A percentile compares a stretch with the other conserved stretches of the same genome.
These are phyloP conservation scores for Bufotes viridis DNA, from an alignment of 2,797 vertebrate species.

Conservation along the genomic window DNA sequence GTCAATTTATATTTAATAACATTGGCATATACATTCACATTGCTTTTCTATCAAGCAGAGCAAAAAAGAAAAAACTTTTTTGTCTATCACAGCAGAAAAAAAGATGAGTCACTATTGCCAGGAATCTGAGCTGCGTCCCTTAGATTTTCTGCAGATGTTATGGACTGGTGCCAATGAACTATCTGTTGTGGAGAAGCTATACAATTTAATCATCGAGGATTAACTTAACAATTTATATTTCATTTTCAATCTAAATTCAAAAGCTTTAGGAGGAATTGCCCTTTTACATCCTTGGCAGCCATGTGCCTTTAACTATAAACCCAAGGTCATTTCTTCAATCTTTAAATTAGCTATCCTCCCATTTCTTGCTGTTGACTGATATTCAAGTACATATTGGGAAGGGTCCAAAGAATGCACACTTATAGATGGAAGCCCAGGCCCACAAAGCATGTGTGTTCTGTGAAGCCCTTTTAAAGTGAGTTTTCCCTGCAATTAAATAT, in stretches of 20 bases:
- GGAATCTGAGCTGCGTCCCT: conserved; percentile 49
- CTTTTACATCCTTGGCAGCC: conserved; percentile 51
- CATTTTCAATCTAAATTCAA: conserved; percentile 59
- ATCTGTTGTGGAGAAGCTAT: conserved; percentile 59
- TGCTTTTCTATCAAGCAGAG: conserved; percentile 29
- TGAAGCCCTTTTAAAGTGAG: conserved; percentile 43
- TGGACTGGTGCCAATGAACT: conserved; percentile 54
- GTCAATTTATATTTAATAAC: neutral
- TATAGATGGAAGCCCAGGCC: conserved; percentile 54
- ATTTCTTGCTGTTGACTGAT: conserved; percentile 29
- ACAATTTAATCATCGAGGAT: conserved; percentile 62
- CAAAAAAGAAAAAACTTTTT: neutral
- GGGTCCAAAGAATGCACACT: conserved; percentile 49
- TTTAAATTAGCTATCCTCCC: conserved; percentile 36
- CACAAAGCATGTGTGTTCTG: conserved; percentile 53
- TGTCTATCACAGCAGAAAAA: conserved; percentile 57
- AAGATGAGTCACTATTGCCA: conserved; percentile 59
- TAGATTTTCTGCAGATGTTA: conserved; percentile 62
- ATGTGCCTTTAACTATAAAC: conserved; percentile 42
- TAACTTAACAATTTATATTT: conserved; percentile 61
- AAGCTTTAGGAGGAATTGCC: conserved; percentile 44
- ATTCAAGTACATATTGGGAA: conserved; percentile 52
- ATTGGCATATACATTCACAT: neutral
- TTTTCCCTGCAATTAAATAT: conserved; percentile 54
- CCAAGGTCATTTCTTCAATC: conserved; percentile 44